Conservation (phyloP, 2,113 vertebrate species). For the Onychostoma macrolepis region DNA sequence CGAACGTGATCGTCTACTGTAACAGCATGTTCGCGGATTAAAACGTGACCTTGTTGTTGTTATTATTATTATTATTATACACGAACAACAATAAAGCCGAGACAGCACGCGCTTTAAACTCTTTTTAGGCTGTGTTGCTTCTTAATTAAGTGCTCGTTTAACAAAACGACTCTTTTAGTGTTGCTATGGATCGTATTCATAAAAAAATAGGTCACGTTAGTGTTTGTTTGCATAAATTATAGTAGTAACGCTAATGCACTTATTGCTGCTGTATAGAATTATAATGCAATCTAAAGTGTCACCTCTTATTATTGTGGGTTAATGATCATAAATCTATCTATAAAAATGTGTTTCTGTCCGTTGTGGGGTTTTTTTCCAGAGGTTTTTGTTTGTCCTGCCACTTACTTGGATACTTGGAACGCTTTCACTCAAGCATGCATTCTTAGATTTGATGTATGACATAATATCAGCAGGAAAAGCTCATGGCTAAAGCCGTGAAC, state of each 20-base stretch:
- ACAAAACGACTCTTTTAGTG: not conserved
- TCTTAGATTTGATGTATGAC: not conserved
- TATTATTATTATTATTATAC: no score
- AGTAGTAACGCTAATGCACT: not conserved
- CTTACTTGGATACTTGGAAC: not conserved
- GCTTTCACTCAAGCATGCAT: conserved; percentile 17
- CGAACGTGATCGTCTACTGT: not conserved
- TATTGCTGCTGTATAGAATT: not conserved
- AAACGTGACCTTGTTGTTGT: not conserved
- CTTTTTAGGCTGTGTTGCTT: not conserved
- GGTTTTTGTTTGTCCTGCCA: not conserved
- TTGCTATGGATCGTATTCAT: not conserved
- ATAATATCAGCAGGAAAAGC: not conserved
- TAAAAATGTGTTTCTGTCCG: not conserved
- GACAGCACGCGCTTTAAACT: not conserved
- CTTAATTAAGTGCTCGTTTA: not conserved
- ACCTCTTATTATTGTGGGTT: not conserved
- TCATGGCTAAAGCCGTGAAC: not conserved
- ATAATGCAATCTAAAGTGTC: not conserved
- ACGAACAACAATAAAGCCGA: not conserved
- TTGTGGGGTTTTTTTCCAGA: not conserved
- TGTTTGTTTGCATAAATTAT: not conserved
- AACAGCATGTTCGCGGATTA: not conserved
- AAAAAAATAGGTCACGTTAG: not conserved
- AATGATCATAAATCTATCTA: not conserved